phyloP scores from a whole-genome alignment of 2,888 invertebrate genomes.

The Cylloceria caligata region DNA sequence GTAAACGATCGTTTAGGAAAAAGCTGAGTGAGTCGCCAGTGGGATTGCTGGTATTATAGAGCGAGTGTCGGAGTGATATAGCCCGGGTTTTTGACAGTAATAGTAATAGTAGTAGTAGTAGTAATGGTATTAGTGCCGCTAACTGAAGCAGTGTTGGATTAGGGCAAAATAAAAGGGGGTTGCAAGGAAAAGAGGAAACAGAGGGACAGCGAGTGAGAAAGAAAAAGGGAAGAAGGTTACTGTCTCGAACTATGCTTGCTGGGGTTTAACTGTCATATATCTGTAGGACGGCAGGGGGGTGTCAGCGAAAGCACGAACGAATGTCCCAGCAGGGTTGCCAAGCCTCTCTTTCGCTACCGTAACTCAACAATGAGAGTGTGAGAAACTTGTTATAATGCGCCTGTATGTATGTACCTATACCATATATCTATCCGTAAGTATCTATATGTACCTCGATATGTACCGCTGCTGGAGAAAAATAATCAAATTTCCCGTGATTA shows the following conservation, averaged over 20 bases:
- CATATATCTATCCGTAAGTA: neutral
- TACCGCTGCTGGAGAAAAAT: conserved; percentile 11
- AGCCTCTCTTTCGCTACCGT: conserved; percentile 71
- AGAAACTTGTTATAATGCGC: conserved; percentile 70
- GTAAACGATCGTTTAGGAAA: conserved; percentile 73
- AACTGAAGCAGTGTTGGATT: conserved; percentile 29
- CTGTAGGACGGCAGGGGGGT: conserved; percentile 77
- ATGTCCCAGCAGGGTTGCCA: conserved; percentile 80
- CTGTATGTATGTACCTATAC: neutral
- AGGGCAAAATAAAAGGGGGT: conserved; percentile 53
- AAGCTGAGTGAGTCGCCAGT: conserved; percentile 62
- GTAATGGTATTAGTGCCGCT: neutral
- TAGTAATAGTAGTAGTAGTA: neutral
- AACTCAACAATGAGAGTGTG: conserved; percentile 74
- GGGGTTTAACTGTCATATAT: conserved; percentile 75
- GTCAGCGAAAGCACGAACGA: conserved; percentile 78
- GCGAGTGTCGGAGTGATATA: conserved; percentile 15
- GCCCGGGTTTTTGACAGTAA: conserved; percentile 24
- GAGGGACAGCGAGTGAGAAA: conserved; percentile 35
- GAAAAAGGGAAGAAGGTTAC: conserved; percentile 63
- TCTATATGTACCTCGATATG: conserved; percentile 26
- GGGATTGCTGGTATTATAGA: conserved; percentile 48
- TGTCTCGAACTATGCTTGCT: conserved; percentile 58
- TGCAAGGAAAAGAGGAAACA: conserved; percentile 48
- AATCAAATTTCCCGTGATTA: conserved; percentile 37